Evolutionary conservation across 2,113 vertebrate species (phyloP).

Genomic region (Rhinogobius similis): DNA sequence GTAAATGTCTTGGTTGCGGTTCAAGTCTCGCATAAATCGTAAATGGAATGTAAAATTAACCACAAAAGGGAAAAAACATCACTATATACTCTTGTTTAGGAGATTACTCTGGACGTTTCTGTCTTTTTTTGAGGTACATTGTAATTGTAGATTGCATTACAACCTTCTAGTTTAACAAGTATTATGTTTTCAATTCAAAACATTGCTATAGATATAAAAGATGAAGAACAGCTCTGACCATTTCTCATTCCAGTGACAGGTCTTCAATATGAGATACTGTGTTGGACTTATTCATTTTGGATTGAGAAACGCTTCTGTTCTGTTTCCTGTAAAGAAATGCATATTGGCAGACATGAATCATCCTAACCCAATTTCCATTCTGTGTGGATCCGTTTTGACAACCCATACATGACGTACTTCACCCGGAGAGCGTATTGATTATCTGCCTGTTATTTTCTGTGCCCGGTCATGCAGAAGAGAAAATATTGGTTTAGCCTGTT

Average conservation of each 20-base stretch:
- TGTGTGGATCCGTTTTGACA: conserved; percentile 32
- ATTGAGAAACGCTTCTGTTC: not conserved
- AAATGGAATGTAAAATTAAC: too few relatives aligned
- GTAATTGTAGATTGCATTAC: too few relatives aligned
- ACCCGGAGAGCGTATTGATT: conserved; percentile 44
- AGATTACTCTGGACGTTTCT: too few relatives aligned
- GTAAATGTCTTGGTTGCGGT: too few relatives aligned
- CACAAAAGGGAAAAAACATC: too few relatives aligned
- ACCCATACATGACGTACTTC: conserved; percentile 41
- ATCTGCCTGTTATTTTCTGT: conserved; percentile 7
- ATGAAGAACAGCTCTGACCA: not conserved
- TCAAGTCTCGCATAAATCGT: too few relatives aligned
- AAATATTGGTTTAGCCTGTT: conserved; percentile 13
- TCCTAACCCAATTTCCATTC: conserved; percentile 33
- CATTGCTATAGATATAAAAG: not conserved
- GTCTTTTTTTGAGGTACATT: too few relatives aligned
- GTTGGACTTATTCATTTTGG: conserved; percentile 2
- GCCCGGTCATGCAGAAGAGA: conserved; percentile 26
- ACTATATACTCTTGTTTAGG: too few relatives aligned
- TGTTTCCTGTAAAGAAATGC: conserved; percentile 28
- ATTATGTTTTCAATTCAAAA: too few relatives aligned
- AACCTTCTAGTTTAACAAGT: too few relatives aligned
- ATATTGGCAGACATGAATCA: conserved; percentile 40
- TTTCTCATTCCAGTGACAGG: not conserved
- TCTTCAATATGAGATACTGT: not conserved